Evolutionary conservation across 2,888 invertebrate species (phyloP).

Genomic region (Xanthostigma xanthostigma): DNA sequence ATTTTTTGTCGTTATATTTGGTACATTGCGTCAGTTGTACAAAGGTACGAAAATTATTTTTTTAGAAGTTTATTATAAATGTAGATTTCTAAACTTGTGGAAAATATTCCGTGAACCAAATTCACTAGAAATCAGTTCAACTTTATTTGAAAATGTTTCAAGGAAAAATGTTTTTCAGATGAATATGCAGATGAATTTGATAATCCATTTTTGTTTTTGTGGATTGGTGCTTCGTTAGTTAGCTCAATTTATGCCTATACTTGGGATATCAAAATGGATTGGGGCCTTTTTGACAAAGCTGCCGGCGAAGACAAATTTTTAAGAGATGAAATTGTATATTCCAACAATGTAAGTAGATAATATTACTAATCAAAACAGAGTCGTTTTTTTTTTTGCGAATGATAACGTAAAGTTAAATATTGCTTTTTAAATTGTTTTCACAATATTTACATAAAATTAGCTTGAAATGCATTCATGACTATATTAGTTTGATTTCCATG

Average conservation of each 20-base stretch:
- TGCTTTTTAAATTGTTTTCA: too few relatives aligned
- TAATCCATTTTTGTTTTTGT: conserved; percentile 53
- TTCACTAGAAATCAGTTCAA: too few relatives aligned
- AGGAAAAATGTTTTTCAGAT: conserved; percentile 20
- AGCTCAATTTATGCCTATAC: conserved; percentile 67
- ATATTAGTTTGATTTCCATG: too few relatives aligned
- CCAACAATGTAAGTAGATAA: conserved; percentile 48
- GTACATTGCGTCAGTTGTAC: conserved; percentile 24
- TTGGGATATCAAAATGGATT: conserved; percentile 85
- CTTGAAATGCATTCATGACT: too few relatives aligned
- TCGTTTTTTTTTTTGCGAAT: too few relatives aligned
- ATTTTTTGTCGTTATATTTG: conserved; percentile 54
- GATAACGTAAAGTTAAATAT: too few relatives aligned
- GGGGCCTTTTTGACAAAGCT: conserved; percentile 64
- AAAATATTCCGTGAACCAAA: too few relatives aligned
- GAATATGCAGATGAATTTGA: conserved; percentile 32
- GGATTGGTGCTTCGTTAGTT: conserved; percentile 50
- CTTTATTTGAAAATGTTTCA: too few relatives aligned
- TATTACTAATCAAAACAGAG: neutral
- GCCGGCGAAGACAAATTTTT: conserved; percentile 63
- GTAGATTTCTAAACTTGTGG: too few relatives aligned
- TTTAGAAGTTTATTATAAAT: too few relatives aligned
- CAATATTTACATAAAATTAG: too few relatives aligned
- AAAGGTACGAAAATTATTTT: conserved; percentile 18
- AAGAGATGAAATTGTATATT: conserved; percentile 67